Conservation (phyloP, 2,888 invertebrate species). For the Strigamia crassipes region DNA sequence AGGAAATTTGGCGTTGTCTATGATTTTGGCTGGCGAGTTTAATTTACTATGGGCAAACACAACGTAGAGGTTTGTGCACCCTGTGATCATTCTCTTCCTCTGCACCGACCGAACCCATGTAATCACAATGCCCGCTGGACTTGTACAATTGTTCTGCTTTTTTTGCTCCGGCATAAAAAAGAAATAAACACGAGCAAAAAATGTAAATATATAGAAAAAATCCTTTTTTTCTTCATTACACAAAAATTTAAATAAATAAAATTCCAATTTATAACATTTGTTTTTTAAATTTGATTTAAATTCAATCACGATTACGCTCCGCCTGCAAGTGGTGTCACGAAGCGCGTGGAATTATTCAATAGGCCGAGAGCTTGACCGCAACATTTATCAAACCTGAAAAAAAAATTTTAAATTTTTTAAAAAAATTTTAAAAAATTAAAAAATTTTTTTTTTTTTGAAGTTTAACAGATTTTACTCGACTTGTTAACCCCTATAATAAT, state of each 20-base stretch:
- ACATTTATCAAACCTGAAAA: background rate
- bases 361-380: background rate
- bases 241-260: no score
- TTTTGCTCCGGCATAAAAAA: background rate
- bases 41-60: no score
- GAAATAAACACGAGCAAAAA: background rate
- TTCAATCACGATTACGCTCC: no score
- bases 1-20: background rate
- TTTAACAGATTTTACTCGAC: background rate
- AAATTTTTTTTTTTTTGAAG: background rate
- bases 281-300: background rate
- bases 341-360: no score
- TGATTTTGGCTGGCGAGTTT: background rate
- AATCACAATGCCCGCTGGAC: conserved; percentile 22
- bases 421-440: background rate
- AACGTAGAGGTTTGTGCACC: conserved; percentile 19
- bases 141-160: background rate
- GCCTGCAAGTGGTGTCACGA: no score
- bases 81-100: conserved; percentile 8
- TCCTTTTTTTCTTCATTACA: background rate
- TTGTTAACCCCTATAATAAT: background rate
- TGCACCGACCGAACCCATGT: background rate
- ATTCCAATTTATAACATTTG: no score
- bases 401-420: background rate
- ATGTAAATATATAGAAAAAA: background rate